These are phyloP conservation scores for Drosophila rufa DNA, from an alignment of 1,140 invertebrate genomes.

Conservation along the genomic window DNA sequence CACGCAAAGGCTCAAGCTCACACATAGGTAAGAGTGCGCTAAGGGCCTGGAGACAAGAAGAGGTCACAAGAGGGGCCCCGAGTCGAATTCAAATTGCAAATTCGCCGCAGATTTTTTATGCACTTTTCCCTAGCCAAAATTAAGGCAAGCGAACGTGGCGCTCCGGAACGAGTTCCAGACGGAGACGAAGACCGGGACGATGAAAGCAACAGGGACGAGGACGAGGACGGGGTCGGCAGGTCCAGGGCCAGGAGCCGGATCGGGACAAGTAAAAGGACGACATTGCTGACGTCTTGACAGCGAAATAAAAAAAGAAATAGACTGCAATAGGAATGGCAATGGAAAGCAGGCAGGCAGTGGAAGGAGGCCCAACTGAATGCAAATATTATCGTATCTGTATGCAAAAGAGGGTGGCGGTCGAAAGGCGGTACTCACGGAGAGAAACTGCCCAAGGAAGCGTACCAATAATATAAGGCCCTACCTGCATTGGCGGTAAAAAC, in stretches of 20 bases:
- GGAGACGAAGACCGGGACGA: slow-evolving; percentile 21
- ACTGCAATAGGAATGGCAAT: slow-evolving; percentile 50
- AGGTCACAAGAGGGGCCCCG: slow-evolving; percentile 30
- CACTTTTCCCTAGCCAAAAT: slow-evolving; percentile 80
- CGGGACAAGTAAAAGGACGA: slow-evolving; percentile 36
- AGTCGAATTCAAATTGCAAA: slow-evolving; percentile 81
- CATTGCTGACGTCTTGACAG: slow-evolving; percentile 76
- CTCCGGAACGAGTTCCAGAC: slow-evolving; percentile 73
- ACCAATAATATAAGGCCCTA: not conserved
- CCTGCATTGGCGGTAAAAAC: not conserved
- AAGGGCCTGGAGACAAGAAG: slow-evolving; percentile 18
- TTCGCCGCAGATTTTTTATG: slow-evolving; percentile 82
- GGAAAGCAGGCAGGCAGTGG: slow-evolving; percentile 8
- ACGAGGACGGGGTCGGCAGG: slow-evolving; percentile 31
- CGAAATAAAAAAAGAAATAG: slow-evolving; percentile 64
- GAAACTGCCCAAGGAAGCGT: not conserved
- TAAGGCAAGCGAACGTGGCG: slow-evolving; percentile 73
- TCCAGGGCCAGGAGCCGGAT: slow-evolving; percentile 22
- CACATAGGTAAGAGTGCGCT: slow-evolving; percentile 24
- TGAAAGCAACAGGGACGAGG: slow-evolving; percentile 16
- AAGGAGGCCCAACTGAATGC: slow-evolving; percentile 74
- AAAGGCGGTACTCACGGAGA: slow-evolving; percentile 22
- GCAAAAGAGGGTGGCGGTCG: slow-evolving; percentile 10
- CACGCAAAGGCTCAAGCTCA: slow-evolving; percentile 1
- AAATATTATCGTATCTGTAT: slow-evolving; percentile 81